phyloP scores from a whole-genome alignment of 1,140 invertebrate species.

The Brachionus rubens region DNA sequence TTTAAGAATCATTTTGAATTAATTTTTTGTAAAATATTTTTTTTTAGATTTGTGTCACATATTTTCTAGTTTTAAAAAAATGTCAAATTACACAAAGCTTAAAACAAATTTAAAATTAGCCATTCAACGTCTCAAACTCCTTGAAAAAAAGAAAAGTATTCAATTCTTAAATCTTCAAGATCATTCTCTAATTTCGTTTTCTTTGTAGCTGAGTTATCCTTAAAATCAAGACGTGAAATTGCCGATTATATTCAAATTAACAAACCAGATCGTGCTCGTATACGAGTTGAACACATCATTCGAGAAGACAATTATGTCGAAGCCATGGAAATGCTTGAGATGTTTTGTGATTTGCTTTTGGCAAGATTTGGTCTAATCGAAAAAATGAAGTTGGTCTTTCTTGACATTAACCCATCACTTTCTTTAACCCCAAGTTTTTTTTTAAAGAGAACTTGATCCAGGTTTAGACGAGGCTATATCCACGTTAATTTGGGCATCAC shows the following conservation, averaged over 20 bases:
- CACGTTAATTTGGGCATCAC: conserved; percentile 91
- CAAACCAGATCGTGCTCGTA: conserved; percentile 87
- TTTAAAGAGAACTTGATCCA: conserved; percentile 77
- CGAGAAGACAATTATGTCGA: conserved; percentile 98
- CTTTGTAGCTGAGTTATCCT: conserved; percentile 73
- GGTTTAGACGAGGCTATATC: conserved; percentile 92
- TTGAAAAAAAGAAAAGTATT: conserved; percentile 89
- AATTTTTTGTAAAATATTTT: not conserved
- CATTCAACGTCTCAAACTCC: conserved; percentile 84
- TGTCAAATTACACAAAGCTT: conserved; percentile 84
- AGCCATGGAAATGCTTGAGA: conserved; percentile 96
- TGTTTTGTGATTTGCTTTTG: conserved; percentile 96
- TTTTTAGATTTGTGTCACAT: too few species aligned
- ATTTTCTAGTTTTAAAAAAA: too few species aligned
- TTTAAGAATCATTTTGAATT: too few species aligned
- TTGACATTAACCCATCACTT: too few species aligned
- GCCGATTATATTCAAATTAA: conserved; percentile 79
- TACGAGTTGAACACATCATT: conserved; percentile 95
- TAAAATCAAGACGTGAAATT: conserved; percentile 93
- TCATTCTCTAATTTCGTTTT: not conserved
- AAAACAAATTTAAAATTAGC: conserved; percentile 90
- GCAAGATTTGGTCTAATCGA: conserved; percentile 93
- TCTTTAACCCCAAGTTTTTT: too few species aligned
- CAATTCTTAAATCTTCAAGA: not conserved
- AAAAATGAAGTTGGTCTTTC: conserved; percentile 80